These are phyloP conservation scores for Acrossocheilus fasciatus DNA, from an alignment of 2,797 vertebrate genomes.

Conservation along the genomic window DNA sequence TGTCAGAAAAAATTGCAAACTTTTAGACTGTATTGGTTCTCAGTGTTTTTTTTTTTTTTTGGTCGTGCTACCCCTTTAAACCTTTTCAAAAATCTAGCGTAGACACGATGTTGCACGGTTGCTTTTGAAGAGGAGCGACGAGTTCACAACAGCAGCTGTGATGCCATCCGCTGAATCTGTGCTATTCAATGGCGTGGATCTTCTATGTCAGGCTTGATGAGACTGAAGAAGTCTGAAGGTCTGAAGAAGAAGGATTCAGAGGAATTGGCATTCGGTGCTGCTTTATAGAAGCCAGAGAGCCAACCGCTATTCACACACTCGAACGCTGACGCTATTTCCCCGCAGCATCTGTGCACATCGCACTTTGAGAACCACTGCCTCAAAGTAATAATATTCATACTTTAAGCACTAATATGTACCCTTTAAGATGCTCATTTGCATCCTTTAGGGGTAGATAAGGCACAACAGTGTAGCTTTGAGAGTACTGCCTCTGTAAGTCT, in stretches of 20 bases:
- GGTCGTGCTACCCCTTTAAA: background rate
- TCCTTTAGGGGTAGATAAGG: background rate
- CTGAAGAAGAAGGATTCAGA: background rate
- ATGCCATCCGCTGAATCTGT: background rate
- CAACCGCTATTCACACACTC: background rate
- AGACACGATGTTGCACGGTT: background rate
- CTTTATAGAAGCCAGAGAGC: background rate
- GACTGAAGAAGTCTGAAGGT: background rate
- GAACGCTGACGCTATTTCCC: background rate
- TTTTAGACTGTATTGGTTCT: background rate
- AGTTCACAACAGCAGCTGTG: background rate
- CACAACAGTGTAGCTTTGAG: slow-evolving; percentile 12
- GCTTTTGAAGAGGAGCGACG: background rate
- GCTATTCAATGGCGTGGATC: background rate
- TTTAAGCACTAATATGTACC: background rate
- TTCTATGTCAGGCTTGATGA: background rate
- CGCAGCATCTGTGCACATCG: background rate
- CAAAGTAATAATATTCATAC: slow-evolving; percentile 8
- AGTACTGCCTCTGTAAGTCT: background rate
- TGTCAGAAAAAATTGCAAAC: background rate
- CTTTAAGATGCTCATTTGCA: slow-evolving; percentile 10
- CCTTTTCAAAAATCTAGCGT: background rate
- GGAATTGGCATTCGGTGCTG: background rate
- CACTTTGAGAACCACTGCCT: background rate
- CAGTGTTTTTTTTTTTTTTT: background rate